Base-by-base conservation (phyloP, 2,888 invertebrate genomes). In the Tipula confusa region DNA sequence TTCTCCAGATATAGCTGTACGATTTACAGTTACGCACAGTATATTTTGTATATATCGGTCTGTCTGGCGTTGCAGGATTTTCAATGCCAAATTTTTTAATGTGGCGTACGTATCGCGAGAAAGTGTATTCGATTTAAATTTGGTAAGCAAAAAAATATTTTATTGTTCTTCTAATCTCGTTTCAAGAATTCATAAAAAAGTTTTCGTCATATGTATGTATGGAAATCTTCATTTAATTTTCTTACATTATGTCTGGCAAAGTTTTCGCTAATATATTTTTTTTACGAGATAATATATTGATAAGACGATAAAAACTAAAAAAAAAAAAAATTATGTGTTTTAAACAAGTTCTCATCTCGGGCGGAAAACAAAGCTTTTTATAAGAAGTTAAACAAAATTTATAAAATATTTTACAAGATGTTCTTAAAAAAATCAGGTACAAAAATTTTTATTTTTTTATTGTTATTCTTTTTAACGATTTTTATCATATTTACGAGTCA, bases 381-480 rank as follows among this genome's bases (percentile, higher is more conserved):
- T n/a, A 43, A 43, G 43, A 43, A 43, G 43, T 43, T 43, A 64
- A 64, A n/a, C 4, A 24, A 24, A 64, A 24, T n/a, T n/a, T n/a
- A n/a, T n/a, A 24, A 24, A 64, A 24, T 64, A 64, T 24, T 64
- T 64, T 64, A 64, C 24, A 43, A 43, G 43, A 43, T 64, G 64
- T 64, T 64, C 24, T 64, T 64, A 1, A 24, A 9, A 31, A 7
- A 31, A 31, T 31, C 31, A 3, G n/a, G 31, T 31, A 38, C 38
- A 38, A 38, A 38, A 38, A 43, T n/a, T n/a, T n/a, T n/a, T n/a
- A 43, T 15, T 15, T 15, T 64, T 64, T 64, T 64, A 64, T 64
- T 64, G 64, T 64, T 64, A 64, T 24, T 64, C 64, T 64, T 64
- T 64, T 64, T 64, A 64, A 64, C 24, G 64, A 64, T 64, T 64